phyloP scores from a whole-genome alignment of 2,888 invertebrate species.

The Hypselothyrea guttata region DNA sequence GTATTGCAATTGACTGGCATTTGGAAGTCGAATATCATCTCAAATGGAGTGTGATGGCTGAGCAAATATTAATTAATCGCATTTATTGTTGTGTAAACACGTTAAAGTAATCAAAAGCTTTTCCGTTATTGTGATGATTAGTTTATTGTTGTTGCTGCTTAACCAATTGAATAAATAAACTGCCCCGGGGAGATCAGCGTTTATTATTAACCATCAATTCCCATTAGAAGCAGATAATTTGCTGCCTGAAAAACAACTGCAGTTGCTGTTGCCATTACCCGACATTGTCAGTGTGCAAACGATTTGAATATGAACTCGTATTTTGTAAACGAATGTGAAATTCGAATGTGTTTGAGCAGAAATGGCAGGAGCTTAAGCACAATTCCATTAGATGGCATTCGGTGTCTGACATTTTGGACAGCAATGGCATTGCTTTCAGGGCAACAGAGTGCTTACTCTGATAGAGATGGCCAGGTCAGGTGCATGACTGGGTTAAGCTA shows the following conservation, averaged over 20 bases:
- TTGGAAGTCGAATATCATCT: slow-evolving; percentile 14
- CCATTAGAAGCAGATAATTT: slow-evolving; percentile 27
- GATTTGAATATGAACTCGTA: slow-evolving; percentile 12
- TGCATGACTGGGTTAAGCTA: not conserved
- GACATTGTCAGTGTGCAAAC: slow-evolving; percentile 28
- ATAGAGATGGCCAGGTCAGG: no score
- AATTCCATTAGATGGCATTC: not conserved
- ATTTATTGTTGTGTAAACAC: slow-evolving; percentile 48
- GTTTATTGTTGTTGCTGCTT: slow-evolving; percentile 13
- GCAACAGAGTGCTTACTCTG: no score
- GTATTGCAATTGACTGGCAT: slow-evolving; percentile 5
- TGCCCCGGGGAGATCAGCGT: slow-evolving; percentile 20
- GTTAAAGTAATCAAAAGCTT: slow-evolving; percentile 53
- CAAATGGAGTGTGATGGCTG: slow-evolving; percentile 24
- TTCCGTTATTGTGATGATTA: slow-evolving; percentile 42
- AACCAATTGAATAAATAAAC: slow-evolving; percentile 55
- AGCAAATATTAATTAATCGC: slow-evolving; percentile 49
- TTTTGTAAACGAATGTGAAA: not conserved
- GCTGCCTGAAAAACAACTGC: slow-evolving; percentile 28
- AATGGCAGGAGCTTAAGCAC: not conserved
- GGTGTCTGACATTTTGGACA: slow-evolving; percentile 6
- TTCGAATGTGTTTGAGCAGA: no score
- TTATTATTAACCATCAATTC: slow-evolving; percentile 23
- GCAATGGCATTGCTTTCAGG: not conserved
- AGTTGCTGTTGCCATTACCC: slow-evolving; percentile 3